Percentiles rank a stretch among this genome's conserved stretches.
These are phyloP conservation scores for Cacoxenus indagator DNA, from an alignment of 2,888 invertebrate genomes.

Conservation along the genomic window DNA sequence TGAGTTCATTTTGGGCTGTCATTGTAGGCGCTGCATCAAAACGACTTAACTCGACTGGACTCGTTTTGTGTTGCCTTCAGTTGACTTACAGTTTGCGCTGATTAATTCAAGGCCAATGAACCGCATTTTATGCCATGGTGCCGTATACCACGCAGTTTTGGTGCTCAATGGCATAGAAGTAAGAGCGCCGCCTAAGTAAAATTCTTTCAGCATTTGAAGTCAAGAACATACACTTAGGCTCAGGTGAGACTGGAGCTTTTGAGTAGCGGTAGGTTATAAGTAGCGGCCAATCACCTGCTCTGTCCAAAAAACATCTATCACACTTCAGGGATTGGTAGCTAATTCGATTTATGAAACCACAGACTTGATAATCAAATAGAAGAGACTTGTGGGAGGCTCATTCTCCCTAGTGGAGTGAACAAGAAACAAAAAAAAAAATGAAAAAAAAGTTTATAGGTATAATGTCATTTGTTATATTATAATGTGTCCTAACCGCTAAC, in stretches of 20 bases:
- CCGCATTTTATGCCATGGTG: neutral
- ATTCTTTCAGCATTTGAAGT: neutral
- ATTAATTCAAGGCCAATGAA: slow-evolving; percentile 21
- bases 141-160: slow-evolving; percentile 1
- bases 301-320: no score
- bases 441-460: no score
- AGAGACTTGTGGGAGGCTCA: no score
- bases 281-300: neutral
- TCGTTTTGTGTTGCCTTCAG: slow-evolving; percentile 25
- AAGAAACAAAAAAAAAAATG: no score
- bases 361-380: no score
- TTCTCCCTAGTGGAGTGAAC: no score
- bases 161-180: neutral
- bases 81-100: slow-evolving; percentile 1
- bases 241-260: neutral
- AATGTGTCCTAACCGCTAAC: no score
- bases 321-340: no score
- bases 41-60: neutral
- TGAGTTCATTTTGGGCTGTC: slow-evolving; percentile 31
- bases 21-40: neutral
- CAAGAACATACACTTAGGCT: neutral
- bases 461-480: no score
- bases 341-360: no score
- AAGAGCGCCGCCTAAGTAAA: neutral
- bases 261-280: neutral